Percentiles rank a stretch among this genome's conserved stretches.
Conservation (phyloP, 2,113 vertebrate genomes). For the Prunella fulvescens region DNA sequence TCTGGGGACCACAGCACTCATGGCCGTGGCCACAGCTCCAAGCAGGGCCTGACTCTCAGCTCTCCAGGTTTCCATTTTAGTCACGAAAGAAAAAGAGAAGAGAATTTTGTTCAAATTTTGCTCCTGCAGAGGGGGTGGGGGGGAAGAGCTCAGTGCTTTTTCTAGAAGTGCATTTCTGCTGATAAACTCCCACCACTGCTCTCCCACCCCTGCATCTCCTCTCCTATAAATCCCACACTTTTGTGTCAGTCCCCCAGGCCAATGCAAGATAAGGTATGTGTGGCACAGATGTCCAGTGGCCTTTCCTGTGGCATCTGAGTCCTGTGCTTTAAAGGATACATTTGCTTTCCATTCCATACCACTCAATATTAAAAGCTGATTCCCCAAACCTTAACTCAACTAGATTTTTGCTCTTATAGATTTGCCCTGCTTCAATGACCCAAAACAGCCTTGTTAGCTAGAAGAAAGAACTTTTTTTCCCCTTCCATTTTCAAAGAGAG, state of each 20-base stretch:
- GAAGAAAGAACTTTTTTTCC: background rate
- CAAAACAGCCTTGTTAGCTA: background rate
- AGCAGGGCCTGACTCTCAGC: background rate
- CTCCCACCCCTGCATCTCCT: background rate
- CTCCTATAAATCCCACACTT: background rate
- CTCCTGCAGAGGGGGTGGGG: background rate
- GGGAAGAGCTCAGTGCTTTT: background rate
- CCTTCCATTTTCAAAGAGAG: background rate
- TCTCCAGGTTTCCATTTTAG: background rate
- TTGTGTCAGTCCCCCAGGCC: background rate
- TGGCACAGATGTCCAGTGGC: background rate
- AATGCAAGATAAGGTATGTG: background rate
- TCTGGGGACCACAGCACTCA: background rate
- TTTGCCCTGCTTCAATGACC: background rate
- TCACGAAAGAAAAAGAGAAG: background rate
- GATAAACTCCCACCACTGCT: accelerated
- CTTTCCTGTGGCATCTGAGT: background rate
- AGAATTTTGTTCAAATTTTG: background rate
- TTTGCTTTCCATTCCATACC: background rate
- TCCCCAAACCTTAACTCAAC: background rate
- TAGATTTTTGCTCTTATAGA: background rate
- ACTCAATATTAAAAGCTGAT: background rate
- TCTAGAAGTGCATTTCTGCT: background rate
- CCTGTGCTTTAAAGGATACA: background rate
- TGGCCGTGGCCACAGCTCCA: background rate